Base-by-base conservation (phyloP, 2,888 invertebrate species). In the Dicyrtomina minuta region DNA sequence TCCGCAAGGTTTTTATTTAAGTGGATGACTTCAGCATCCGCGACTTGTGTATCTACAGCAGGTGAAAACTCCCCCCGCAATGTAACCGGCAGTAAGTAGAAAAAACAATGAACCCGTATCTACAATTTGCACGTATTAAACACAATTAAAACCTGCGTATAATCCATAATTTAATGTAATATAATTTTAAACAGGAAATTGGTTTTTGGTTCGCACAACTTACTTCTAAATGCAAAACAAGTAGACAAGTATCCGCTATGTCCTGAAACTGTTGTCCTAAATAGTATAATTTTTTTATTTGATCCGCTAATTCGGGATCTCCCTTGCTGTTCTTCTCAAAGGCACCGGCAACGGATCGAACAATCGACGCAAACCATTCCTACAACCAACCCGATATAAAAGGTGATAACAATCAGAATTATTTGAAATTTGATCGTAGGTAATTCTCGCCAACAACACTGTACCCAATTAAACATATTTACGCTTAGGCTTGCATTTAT, bases 21-120 rank as follows among this genome's bases (percentile, higher is more conserved):
- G 79, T 91, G 89, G 71, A 90, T 85, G 51, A 90, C 90, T 81
- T 89, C 88, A 49, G 87, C 87, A 83, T 90, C 90, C 8, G 89
- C 89, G 78, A 91, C 91, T 75, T 91, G 88, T 65, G 88, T 88
- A 81, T 90, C 90, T 78, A 88, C 87, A 72, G 88, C 87, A 81
- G 44, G 81, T 79, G 75, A 80, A 79, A 73, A 84, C 77, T 70
- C 81, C 79, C 73, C 81, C 78, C 76, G 80, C 77, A 83, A 82
- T 24, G 85, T 83, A 49, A 86, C 82, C 3, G 89, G 88, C 70
- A 87, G 86, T 75, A 97, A 84, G 84, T 94, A 95, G 84, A 93
- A 93, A 84, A 97, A 96, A 83, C 96, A 97, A 81, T 96, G 95
- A 53, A 97, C 95, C 70, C 96, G 87, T 71, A 91, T 87, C 89